Conservation (phyloP, 1,140 invertebrate genomes). For the Zaprionus nigranus region DNA sequence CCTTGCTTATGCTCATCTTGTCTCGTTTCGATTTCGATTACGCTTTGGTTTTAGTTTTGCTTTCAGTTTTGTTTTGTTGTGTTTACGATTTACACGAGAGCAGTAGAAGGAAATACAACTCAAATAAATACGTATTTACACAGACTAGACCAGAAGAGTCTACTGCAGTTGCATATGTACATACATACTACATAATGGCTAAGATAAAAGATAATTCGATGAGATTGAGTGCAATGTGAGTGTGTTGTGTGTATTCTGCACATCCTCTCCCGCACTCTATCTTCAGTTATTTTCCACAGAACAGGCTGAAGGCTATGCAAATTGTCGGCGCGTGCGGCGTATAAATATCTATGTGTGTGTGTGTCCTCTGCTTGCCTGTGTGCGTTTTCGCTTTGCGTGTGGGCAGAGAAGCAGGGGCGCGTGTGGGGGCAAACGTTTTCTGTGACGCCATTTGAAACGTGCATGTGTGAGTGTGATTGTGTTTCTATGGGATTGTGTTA, state of each 20-base stretch:
- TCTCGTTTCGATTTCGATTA: constrained; percentile 7
- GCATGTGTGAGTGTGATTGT: constrained; percentile 2
- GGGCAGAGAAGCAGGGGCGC: constrained; percentile 10
- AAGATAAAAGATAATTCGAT: neutral
- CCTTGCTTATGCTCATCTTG: neutral
- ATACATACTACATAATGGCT: neutral
- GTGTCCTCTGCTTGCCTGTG: constrained; percentile 6
- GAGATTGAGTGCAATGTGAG: neutral
- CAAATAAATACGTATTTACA: neutral
- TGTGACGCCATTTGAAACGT: constrained; percentile 5
- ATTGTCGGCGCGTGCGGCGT: constrained; percentile 38
- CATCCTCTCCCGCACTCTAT: neutral
- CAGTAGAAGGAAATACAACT: neutral
- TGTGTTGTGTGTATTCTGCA: neutral
- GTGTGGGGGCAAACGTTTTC: constrained; percentile 16
- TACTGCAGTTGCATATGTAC: constrained; percentile 16
- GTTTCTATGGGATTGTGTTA: neutral
- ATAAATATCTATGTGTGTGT: neutral
- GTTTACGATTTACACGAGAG: constrained; percentile 21
- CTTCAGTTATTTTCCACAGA: constrained; percentile 44
- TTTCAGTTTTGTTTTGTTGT: constrained; percentile 48
- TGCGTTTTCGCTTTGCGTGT: constrained; percentile 16
- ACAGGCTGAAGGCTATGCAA: constrained; percentile 31
- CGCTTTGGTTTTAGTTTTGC: constrained; percentile 28
- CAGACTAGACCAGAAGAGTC: neutral